These are phyloP conservation scores for Sialis fuliginosa DNA, from an alignment of 2,888 invertebrate species.

Conservation along the genomic window DNA sequence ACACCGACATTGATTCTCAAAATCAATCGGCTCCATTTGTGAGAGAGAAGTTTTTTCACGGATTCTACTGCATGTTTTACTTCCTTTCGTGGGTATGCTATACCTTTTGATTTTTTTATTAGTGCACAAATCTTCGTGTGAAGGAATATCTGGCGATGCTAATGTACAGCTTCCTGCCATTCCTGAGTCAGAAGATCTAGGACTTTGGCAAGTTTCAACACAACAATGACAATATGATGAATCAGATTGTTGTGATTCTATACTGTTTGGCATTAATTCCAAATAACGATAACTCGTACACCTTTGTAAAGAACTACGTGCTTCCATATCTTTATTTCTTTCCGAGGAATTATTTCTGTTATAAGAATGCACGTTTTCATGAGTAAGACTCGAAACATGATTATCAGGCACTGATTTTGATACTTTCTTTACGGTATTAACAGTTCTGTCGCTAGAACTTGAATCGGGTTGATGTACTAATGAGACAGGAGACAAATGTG, in stretches of 20 bases:
- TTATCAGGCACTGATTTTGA: slow-evolving; percentile 30
- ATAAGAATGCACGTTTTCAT: slow-evolving; percentile 21
- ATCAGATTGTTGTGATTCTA: slow-evolving; percentile 7
- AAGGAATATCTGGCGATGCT: slow-evolving; percentile 47
- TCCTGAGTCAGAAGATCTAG: slow-evolving; percentile 66
- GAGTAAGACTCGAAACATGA: slow-evolving; percentile 11
- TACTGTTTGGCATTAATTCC: slow-evolving; percentile 11
- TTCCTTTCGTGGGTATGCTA: slow-evolving; percentile 14
- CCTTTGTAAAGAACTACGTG: slow-evolving; percentile 20
- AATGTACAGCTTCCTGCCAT: slow-evolving; percentile 69
- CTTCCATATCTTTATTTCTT: slow-evolving; percentile 27
- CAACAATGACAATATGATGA: slow-evolving; percentile 18
- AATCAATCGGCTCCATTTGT: slow-evolving; percentile 30
- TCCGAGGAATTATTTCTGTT: slow-evolving; percentile 41
- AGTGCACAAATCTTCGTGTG: slow-evolving; percentile 12
- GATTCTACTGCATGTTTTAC: neutral
- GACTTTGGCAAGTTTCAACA: slow-evolving; percentile 36
- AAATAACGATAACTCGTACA: slow-evolving; percentile 33
- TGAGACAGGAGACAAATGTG: neutral
- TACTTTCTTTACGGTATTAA: slow-evolving; percentile 17
- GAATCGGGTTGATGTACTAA: slow-evolving; percentile 14
- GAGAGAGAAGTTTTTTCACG: slow-evolving; percentile 1
- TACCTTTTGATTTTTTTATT: slow-evolving; percentile 10
- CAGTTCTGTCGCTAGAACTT: slow-evolving; percentile 16
- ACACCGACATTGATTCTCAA: slow-evolving; percentile 52